Evolutionary conservation across 2,888 invertebrate genomes (phyloP).

Genomic region (Hoplodrina blanda): DNA sequence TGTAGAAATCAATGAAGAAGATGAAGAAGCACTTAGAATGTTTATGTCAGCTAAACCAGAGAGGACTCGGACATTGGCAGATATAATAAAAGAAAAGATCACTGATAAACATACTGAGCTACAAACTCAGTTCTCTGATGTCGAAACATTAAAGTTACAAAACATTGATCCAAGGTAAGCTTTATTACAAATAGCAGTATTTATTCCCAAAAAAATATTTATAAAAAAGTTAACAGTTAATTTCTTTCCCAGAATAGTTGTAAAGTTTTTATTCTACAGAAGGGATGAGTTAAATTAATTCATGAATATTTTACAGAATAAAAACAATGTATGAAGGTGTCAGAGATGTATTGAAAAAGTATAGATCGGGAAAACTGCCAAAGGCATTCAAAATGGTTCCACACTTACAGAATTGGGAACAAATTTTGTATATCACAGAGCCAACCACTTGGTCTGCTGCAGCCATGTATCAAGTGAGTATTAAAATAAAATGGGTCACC

Average conservation of each 20-base stretch:
- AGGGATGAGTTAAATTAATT: background rate
- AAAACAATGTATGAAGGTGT: slow-evolving; percentile 97
- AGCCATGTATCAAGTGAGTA: slow-evolving; percentile 95
- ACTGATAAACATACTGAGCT: slow-evolving; percentile 98
- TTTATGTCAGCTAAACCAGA: slow-evolving; percentile 91
- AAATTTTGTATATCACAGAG: slow-evolving; percentile 95
- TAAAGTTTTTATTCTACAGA: background rate
- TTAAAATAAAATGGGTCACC: background rate
- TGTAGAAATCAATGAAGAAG: slow-evolving; percentile 95
- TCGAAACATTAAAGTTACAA: slow-evolving; percentile 93
- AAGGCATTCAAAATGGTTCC: slow-evolving; percentile 99
- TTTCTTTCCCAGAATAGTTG: background rate
- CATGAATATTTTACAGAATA: slow-evolving; percentile 85
- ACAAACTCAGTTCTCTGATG: slow-evolving; percentile 96
- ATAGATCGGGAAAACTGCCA: slow-evolving; percentile 98
- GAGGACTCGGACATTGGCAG: slow-evolving; percentile 94
- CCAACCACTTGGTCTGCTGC: slow-evolving; percentile 99
- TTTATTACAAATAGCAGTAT: background rate
- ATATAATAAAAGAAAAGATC: slow-evolving; percentile 97
- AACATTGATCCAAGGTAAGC: slow-evolving; percentile 94
- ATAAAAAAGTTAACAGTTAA: background rate
- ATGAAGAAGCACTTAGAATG: slow-evolving; percentile 96
- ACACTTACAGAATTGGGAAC: slow-evolving; percentile 98
- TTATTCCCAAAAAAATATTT: background rate
- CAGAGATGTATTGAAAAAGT: slow-evolving; percentile 95